Percentiles rank a stretch among this genome's conserved stretches.
Conservation (phyloP, 1,140 invertebrate genomes). For the Drosophila melanogaster region DNA sequence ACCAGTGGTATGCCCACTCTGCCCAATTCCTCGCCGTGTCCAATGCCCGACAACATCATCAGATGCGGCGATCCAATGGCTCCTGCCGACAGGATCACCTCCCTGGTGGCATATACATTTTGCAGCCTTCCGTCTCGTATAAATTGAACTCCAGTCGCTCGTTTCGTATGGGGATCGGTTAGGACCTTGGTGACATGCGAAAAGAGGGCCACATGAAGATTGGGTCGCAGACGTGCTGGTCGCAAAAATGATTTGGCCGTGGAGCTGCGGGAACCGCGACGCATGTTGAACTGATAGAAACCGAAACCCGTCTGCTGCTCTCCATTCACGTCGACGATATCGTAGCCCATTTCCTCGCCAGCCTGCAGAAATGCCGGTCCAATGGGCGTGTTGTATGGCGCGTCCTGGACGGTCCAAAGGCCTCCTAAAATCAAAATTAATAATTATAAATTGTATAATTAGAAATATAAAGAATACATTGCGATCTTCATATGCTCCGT, state of each 20-base stretch:
- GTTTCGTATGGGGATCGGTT: slow-evolving; percentile 89
- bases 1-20: slow-evolving; percentile 89
- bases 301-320: slow-evolving; percentile 92
- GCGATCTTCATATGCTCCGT: no score
- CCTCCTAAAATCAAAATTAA: slow-evolving; percentile 87
- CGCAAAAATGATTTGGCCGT: slow-evolving; percentile 92
- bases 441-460: no score
- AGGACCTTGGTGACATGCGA: slow-evolving; percentile 91
- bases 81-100: slow-evolving; percentile 92
- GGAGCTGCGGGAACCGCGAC: slow-evolving; percentile 90
- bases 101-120: slow-evolving; percentile 89
- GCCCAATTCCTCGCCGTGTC: slow-evolving; percentile 89
- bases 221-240: slow-evolving; percentile 89
- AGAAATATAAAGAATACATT: no score
- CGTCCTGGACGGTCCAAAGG: slow-evolving; percentile 91
- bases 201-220: slow-evolving; percentile 91
- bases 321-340: slow-evolving; percentile 91
- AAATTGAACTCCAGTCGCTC: slow-evolving; percentile 92
- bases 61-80: slow-evolving; percentile 92
- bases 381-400: slow-evolving; percentile 92
- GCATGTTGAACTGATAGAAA: slow-evolving; percentile 93
- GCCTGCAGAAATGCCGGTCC: slow-evolving; percentile 94
- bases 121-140: slow-evolving; percentile 88
- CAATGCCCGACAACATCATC: slow-evolving; percentile 94
- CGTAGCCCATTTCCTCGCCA: slow-evolving; percentile 95